phyloP scores from a whole-genome alignment of 2,797 vertebrate species.

The Gallinago solitaria region DNA sequence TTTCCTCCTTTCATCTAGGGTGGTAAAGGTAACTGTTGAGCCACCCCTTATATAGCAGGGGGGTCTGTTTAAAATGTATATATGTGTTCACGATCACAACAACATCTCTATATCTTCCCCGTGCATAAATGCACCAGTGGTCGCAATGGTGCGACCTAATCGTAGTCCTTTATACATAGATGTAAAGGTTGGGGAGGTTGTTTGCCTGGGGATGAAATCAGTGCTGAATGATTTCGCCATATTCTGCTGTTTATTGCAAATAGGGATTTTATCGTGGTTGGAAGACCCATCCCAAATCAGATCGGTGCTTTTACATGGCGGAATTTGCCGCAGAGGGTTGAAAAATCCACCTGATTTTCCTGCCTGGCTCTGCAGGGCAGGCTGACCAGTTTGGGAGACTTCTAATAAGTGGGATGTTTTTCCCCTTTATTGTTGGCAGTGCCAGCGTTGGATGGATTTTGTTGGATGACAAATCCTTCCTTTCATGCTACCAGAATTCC shows the following conservation, averaged over 20 bases:
- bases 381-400: neutral
- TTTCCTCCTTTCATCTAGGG: constrained; percentile 3
- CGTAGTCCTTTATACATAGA: constrained; percentile 25
- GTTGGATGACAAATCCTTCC: neutral
- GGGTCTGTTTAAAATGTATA: constrained; percentile 57
- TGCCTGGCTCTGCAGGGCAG: neutral
- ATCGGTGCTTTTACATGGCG: neutral
- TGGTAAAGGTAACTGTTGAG: neutral
- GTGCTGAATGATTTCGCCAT: neutral
- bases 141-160: neutral
- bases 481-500: neutral
- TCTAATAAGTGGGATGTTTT: neutral
- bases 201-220: neutral
- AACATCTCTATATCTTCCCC: neutral
- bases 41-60: constrained; percentile 34
- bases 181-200: neutral
- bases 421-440: neutral
- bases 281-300: neutral
- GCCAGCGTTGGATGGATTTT: neutral
- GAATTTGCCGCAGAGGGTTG: neutral
- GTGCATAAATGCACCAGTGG: constrained; percentile 55
- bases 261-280: neutral
- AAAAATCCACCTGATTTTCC: neutral
- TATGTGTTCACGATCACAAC: neutral
- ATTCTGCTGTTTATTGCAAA: neutral